Base-by-base conservation (phyloP, 2,888 invertebrate species). In the Sphinx pinastri region DNA sequence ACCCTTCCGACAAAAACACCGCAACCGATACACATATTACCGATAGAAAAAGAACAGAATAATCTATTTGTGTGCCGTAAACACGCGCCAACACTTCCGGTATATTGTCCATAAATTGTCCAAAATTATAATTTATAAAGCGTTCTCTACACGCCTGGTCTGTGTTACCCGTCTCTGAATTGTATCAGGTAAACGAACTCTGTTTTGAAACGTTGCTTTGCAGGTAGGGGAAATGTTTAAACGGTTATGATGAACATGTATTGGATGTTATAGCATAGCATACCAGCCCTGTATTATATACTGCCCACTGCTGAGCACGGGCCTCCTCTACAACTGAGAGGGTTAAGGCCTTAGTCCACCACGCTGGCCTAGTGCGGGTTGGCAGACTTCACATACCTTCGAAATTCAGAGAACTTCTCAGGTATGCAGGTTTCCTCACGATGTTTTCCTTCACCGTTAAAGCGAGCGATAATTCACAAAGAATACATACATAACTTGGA, bases 61-160 rank as follows among this genome's bases (percentile, higher is more conserved):
- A 49, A 71, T 70, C 75, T 79, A 77, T 79, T 78, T 76, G 71
- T 71, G 79, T 72, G 75, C 70, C 71, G 68, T 78, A 79, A 80
- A 79, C 77, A 76, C 51, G 69, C 71, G 72, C 67, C 58, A 25
- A 71, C 70, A 74, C 73, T 75, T 75, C 78, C 77, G 76, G 74
- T 74, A 75, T 68, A 69, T 72, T 68, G 72, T 73, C 71, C 76
- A 76, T 76, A 73, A 74, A 76, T 77, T 74, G 71, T 68, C 70
- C 73, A 72, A 77, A 55, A 76, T 77, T 77, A 75, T 76, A 76
- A 74, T 75, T 74, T 73, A 69, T 45, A 70, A 60, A 67, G 63
- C 71, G 67, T 58, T 31, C 55, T 57, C 72, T 72, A 72, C 71
- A 55, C 54, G 73, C 72, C 78, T 78, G 78, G 52, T 75, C 74